A percentile compares a stretch with the other conserved stretches of the same genome.
Conservation (phyloP, 1,140 invertebrate genomes). For the Drosophila obscura region DNA sequence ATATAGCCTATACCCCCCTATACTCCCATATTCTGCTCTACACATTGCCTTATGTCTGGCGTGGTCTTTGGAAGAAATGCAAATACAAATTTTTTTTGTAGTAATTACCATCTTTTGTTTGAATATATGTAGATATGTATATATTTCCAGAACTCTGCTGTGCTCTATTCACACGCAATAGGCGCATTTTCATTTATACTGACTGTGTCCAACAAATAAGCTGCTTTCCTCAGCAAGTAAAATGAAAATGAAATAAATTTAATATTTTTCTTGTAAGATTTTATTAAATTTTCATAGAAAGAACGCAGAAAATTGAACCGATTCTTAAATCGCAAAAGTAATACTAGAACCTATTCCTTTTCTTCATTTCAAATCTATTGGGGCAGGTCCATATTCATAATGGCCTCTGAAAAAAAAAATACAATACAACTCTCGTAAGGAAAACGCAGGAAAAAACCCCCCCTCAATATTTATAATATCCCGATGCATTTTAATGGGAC, state of each 20-base stretch:
- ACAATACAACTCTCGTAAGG: no score
- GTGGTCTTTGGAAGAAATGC: slow-evolving; percentile 7
- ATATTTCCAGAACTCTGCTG: no score
- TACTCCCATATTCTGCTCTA: slow-evolving; percentile 11
- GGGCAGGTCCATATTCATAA: no score
- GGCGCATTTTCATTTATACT: slow-evolving; percentile 1
- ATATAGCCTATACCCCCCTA: slow-evolving; percentile 1
- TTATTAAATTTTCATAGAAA: background rate
- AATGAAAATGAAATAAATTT: no score
- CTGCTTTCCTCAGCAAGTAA: no score
- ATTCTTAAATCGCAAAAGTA: no score
- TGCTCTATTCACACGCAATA: slow-evolving; percentile 23
- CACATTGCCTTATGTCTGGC: slow-evolving; percentile 14
- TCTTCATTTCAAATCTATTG: no score
- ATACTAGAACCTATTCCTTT: no score
- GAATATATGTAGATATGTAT: background rate
- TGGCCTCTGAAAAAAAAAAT: no score
- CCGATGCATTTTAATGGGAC: slow-evolving; percentile 38
- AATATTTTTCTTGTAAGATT: background rate
- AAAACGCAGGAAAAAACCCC: background rate
- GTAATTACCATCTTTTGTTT: slow-evolving; percentile 50
- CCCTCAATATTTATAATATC: slow-evolving; percentile 22
- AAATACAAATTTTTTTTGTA: slow-evolving; percentile 18
- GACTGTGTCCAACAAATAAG: background rate
- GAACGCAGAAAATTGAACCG: background rate